Evolutionary conservation across 2,888 invertebrate genomes (phyloP), one percentile per base, ranked within the genome.

Genomic region (Pelosia muscerda): DNA sequence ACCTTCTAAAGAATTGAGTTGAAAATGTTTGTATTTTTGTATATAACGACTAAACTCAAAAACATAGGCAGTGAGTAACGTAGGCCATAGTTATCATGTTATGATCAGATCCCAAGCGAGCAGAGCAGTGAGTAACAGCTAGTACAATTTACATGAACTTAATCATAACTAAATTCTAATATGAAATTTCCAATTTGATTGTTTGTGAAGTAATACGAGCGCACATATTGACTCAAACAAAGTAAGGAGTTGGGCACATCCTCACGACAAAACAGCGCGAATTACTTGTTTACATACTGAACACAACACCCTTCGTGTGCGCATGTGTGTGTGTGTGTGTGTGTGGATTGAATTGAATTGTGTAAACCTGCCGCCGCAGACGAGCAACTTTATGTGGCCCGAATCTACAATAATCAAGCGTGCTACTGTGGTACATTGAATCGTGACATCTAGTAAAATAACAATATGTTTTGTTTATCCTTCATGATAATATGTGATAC

Each of bases 221-320:
- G 53, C 26, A 54, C 2, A 38, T 23, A 54, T 65, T 38, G 38
- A 53, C 23, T 34, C n/a, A 49, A 23, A 66, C 61, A 62, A 57
- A 64, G 22, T 23, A 31, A 65, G 57, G 58, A 58, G 58, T 5
- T 19, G 19, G 49, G 23, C 19, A 28, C 42, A 55, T 57, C 56
- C 31, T 58, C 65, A 19, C n/a, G 34, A 62, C 57, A 53, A 56
- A 62, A 57, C 56, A 56, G 42, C 62, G 62, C 66, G 57, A 66
- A 66, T 66, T 62, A 66, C 57, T n/a, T 59, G 66, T 66, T 66
- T 66, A 64, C 58, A 55, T 28, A 62, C 34, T 55, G 23, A 38
- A 49, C 61, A 23, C 15, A 61, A 38, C 28, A 34, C 28, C 13
- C 25, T 31, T 1, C 19, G 1, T 11, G 19, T 28, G n/a, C n/a